phyloP scores from a whole-genome alignment of 2,113 vertebrate genomes.

The Porphyrio hochstetteri region DNA sequence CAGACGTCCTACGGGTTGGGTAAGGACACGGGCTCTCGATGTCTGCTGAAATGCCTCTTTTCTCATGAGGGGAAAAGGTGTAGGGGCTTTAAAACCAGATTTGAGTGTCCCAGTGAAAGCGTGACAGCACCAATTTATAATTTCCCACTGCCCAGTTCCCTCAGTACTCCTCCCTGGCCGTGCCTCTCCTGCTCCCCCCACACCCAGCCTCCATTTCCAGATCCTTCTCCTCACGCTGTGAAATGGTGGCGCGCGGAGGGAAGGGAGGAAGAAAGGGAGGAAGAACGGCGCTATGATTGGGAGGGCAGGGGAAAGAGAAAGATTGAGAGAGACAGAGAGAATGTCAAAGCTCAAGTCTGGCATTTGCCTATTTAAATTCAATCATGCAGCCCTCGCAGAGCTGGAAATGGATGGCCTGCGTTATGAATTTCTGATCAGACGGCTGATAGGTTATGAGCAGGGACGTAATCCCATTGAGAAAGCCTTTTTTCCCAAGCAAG shows the following conservation, averaged over 20 bases:
- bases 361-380: conserved; percentile 91
- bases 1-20: background rate
- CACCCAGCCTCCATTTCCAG: conserved; percentile 72
- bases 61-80: background rate
- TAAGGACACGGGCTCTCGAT: background rate
- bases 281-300: conserved; percentile 35
- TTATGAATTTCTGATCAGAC: conserved; percentile 87
- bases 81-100: background rate
- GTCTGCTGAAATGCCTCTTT: conserved; percentile 46
- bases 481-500: conserved; percentile 75
- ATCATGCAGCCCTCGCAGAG: conserved; percentile 76
- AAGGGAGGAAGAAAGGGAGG: conserved; percentile 39
- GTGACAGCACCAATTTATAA: conserved; percentile 57
- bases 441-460: conserved; percentile 79
- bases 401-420: conserved; percentile 78
- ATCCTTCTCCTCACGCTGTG: conserved; percentile 43
- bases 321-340: conserved; percentile 75
- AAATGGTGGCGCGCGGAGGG: conserved; percentile 66
- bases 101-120: conserved; percentile 48
- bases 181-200: conserved; percentile 29
- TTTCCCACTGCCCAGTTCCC: conserved; percentile 44
- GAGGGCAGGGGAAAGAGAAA: conserved; percentile 58
- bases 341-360: conserved; percentile 78
- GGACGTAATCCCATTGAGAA: conserved; percentile 80
- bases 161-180: background rate